phyloP scores from a whole-genome alignment of 2,113 vertebrate genomes.

The Furnarius figulus region DNA sequence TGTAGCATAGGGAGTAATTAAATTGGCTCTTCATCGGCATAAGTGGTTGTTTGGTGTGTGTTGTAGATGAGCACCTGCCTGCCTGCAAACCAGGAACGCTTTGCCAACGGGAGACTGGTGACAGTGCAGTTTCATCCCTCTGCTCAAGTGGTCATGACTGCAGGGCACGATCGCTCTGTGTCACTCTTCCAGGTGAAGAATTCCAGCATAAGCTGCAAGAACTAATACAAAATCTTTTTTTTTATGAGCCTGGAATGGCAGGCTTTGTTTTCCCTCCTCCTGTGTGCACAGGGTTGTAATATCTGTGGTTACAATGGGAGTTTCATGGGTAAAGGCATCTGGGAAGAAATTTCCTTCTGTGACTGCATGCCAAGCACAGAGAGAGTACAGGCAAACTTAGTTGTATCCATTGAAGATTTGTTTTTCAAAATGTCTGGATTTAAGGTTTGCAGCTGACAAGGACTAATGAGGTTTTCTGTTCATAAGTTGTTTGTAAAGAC shows the following conservation, averaged over 20 bases:
- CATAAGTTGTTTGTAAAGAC: background rate
- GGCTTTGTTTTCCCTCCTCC: background rate
- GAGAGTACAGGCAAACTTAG: background rate
- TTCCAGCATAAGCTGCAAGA: background rate
- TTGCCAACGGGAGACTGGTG: conserved; percentile 74
- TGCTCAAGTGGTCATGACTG: conserved; percentile 92
- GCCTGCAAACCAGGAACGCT: conserved; percentile 83
- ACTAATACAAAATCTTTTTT: rapidly evolving
- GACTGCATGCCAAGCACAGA: background rate
- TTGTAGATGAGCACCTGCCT: conserved; percentile 86
- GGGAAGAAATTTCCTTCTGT: background rate
- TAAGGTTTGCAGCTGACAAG: background rate
- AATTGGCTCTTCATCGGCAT: background rate
- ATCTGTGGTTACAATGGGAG: background rate
- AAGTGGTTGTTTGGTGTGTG: background rate
- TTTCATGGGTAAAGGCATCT: background rate
- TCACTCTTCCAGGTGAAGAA: conserved; percentile 90
- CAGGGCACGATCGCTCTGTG: conserved; percentile 83
- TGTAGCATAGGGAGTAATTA: background rate
- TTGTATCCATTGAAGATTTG: background rate
- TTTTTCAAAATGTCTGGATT: background rate
- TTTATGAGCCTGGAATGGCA: background rate
- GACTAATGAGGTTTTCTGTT: background rate
- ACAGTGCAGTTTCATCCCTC: conserved; percentile 91
- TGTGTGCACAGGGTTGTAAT: background rate